These are phyloP conservation scores for Siniperca obscura DNA, from an alignment of 2,797 vertebrate species.

Conservation along the genomic window DNA sequence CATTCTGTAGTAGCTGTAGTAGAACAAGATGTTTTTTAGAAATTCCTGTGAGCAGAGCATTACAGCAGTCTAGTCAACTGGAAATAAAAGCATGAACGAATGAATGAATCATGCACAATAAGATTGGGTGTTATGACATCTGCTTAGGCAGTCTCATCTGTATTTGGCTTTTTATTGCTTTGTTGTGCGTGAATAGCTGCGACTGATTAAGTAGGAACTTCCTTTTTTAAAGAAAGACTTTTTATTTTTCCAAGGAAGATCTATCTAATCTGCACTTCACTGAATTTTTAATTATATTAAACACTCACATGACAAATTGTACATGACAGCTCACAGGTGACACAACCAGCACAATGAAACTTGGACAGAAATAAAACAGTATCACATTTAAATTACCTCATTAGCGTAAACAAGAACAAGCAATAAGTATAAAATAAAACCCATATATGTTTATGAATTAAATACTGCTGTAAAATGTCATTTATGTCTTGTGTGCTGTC, in stretches of 20 bases:
- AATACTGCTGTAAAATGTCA: neutral
- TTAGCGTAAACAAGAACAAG: neutral
- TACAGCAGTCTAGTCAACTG: too few relatives aligned
- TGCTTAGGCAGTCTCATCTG: neutral
- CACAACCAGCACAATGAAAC: neutral
- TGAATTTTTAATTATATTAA: conserved; percentile 2
- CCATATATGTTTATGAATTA: neutral
- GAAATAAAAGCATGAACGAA: neutral
- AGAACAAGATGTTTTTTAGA: too few relatives aligned
- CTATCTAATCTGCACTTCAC: neutral
- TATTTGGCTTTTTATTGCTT: conserved; percentile 11
- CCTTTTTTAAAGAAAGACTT: neutral
- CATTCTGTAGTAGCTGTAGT: too few relatives aligned
- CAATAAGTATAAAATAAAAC: neutral
- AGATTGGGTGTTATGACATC: neutral
- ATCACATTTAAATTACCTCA: neutral
- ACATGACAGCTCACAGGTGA: neutral
- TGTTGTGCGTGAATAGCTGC: conserved; percentile 12
- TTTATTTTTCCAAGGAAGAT: neutral
- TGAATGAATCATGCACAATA: neutral
- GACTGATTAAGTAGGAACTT: neutral
- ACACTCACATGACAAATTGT: too few relatives aligned
- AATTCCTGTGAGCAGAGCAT: too few relatives aligned
- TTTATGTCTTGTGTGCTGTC: neutral
- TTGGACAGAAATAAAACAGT: neutral